Base-by-base conservation (phyloP, 2,113 vertebrate genomes). In the Neofelis nebulosa region DNA sequence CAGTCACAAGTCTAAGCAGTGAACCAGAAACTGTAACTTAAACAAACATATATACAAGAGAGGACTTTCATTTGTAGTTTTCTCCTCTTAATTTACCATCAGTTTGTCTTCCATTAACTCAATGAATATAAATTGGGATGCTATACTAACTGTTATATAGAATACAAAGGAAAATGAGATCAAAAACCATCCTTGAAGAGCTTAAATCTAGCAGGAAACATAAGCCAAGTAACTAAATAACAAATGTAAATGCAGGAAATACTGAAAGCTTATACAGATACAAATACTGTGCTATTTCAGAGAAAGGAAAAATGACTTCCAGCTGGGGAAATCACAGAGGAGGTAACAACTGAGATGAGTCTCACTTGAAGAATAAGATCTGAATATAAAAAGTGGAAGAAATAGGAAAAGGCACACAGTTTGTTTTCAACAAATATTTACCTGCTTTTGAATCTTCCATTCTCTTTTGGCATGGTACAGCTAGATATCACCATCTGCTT, bases 281-380 rank as follows among this genome's bases (percentile, higher is more conserved):
- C 25, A 89, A 41, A 93, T 82, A 92, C 15, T 25, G 13, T 55
- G 48, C 83, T 89, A 74, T 4, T 78, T 88, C 66, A 50, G 36
- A 76, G 79, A 89, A 93, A 83, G 66, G 68, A 83, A 83, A 89
- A 93, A 86, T 80, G 36, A 90, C 50, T 85, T 94, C 52, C 87
- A 79, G 91, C 36, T 79, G 87, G 69, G 57, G n/a, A 85, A 41
- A 90, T 33, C 23, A 83, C 25, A 61, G 41, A 55, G 55, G 63
- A 85, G 21, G 52, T 14, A 63, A 90, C 12, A 71, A 45, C 3
- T 45, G 71, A 29, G 3, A 55, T 63, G 63, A 80, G 16, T 94
- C 80, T 85, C 87, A 36, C 52, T 45, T 80, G 23, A 81, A 41
- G 36, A 94, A 79, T 16, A 41, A 9, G n/a, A 73, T 74, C 7